These are phyloP conservation scores for Ceratina japonica DNA, from an alignment of 1,140 invertebrate species.

Conservation along the genomic window DNA sequence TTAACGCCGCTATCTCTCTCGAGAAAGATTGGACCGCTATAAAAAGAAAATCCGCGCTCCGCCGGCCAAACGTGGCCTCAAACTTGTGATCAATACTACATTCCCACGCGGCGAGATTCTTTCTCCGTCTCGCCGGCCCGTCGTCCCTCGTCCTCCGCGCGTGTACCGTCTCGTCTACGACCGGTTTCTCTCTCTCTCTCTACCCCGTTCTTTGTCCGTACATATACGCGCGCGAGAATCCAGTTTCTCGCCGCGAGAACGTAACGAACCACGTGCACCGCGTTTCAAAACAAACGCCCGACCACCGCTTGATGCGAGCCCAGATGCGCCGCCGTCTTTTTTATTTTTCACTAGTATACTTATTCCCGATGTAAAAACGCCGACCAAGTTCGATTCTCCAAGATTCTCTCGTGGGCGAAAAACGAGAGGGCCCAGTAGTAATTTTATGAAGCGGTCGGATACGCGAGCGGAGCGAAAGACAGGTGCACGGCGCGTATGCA, in stretches of 20 bases:
- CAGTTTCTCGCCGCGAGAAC: conserved; percentile 25
- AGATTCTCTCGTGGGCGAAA: too few relatives aligned
- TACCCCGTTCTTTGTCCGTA: neutral
- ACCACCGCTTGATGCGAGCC: neutral
- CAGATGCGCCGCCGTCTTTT: too few relatives aligned
- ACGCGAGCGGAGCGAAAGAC: neutral
- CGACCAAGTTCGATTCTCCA: neutral
- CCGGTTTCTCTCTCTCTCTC: neutral
- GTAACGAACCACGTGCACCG: conserved; percentile 28
- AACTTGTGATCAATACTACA: conserved; percentile 26
- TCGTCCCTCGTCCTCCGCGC: too few relatives aligned
- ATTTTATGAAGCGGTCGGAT: too few relatives aligned
- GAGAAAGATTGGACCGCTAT: neutral
- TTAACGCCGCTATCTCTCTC: neutral
- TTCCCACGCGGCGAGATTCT: conserved; percentile 17
- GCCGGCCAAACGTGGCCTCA: conserved; percentile 8
- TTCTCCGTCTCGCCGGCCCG: neutral
- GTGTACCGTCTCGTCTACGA: too few relatives aligned
- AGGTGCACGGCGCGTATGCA: conserved; percentile 16
- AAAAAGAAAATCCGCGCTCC: neutral
- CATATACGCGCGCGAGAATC: conserved; percentile 8
- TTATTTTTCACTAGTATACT: too few relatives aligned
- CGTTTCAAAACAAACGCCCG: conserved; percentile 48
- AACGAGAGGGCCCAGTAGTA: too few relatives aligned
- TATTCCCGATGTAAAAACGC: too few relatives aligned